Evolutionary conservation across 2,113 vertebrate species (phyloP), one percentile per base, ranked within the genome.

Genomic region (Oncorhynchus mykiss): DNA sequence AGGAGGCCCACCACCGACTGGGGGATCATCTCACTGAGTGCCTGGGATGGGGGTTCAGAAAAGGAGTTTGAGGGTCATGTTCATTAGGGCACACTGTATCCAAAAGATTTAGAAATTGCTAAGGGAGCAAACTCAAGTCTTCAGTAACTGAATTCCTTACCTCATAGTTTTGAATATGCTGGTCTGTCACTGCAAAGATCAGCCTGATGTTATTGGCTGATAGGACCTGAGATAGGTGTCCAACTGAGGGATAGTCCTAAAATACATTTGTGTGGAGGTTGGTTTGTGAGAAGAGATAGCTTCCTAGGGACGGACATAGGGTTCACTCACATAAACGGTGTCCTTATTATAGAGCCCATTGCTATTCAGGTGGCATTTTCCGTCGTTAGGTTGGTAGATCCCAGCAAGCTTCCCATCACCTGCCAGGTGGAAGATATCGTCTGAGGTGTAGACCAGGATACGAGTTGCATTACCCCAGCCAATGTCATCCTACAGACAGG

Each of bases 211-310:
- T 94, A 82, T 90, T 95, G 76, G 94, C 92, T 0, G 93, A 76
- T 59, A 96, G 91, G 67, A 93, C 94, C 80, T 93, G 90, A 0
- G 95, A 90, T 81, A 96, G 76, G 74, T 96, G 94, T 4, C 93
- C 94, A 1, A 96, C 91, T 0, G 95, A 95, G 0, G 95, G 95
- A 74, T 96, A 96, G 88, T 96, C 94, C 95, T 96, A 78, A 60
- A 51, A 86, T 29, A 74, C 13, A 54, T 7, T 49, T 60, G 12
- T 57, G 39, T 45, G 39, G 14, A 24, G 14, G 51, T 54, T 54
- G 16, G 51, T 18, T 54, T 54, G 51, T 14, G 13, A 8, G 5
- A 45, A 45, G 39, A 45, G 39, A 45, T 45, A 45, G 39, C 9
- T 45, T 45, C 39, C 16, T 18, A 18, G 16, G 51, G 51, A 54